Evolutionary conservation across 2,888 invertebrate genomes (phyloP).

Genomic region (Mamestra brassicae): DNA sequence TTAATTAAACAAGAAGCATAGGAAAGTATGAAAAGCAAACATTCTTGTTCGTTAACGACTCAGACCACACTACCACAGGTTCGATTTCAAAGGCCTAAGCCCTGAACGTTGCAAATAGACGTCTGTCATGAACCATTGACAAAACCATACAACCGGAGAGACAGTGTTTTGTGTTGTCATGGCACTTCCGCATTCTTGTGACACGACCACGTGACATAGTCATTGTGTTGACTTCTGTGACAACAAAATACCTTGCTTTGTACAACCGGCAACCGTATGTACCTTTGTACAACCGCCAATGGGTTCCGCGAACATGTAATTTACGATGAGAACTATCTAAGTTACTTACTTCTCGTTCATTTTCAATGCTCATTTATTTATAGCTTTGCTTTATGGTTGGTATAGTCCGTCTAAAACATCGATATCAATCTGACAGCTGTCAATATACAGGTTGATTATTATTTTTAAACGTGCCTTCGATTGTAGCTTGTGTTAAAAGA

Average conservation of each 20-base stretch:
- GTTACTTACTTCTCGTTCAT: constrained; percentile 33
- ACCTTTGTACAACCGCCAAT: constrained; percentile 20
- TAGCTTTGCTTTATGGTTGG: not conserved
- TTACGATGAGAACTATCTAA: constrained; percentile 43
- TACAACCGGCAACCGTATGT: constrained; percentile 7
- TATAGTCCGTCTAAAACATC: not conserved
- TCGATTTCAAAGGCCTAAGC: constrained; percentile 7
- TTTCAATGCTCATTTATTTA: constrained; percentile 5
- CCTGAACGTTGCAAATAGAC: constrained; percentile 34
- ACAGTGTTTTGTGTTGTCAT: constrained; percentile 45
- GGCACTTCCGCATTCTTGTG: constrained; percentile 56
- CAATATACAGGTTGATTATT: not conserved
- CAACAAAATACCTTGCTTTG: constrained; percentile 42
- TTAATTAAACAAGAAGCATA: not conserved
- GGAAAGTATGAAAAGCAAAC: not conserved
- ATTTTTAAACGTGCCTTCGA: constrained; percentile 1
- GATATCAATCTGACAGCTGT: constrained; percentile 11
- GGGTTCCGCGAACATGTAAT: constrained; percentile 49
- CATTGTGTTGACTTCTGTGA: constrained; percentile 52
- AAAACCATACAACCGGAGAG: constrained; percentile 27
- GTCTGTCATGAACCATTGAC: constrained; percentile 25
- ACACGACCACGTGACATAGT: constrained; percentile 53
- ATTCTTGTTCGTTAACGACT: constrained; percentile 25
- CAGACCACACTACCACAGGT: not conserved
- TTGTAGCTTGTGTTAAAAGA: no score